A percentile compares a stretch with the other conserved stretches of the same genome.
phyloP scores from a whole-genome alignment of 2,888 invertebrate genomes.

The Allygus modestus region DNA sequence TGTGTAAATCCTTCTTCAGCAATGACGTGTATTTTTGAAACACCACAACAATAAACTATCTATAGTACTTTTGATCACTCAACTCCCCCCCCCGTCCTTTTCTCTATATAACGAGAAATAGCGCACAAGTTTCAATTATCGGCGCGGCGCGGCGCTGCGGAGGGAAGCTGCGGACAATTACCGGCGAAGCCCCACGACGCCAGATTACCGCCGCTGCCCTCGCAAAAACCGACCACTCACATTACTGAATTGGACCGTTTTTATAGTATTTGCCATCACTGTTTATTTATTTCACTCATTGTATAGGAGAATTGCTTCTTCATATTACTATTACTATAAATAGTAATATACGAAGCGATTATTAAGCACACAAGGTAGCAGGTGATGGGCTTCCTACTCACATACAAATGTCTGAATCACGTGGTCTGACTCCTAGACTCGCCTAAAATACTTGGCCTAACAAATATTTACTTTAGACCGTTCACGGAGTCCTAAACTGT shows the following conservation, averaged over 20 bases:
- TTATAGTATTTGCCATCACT: background rate
- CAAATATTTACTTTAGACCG: too few relatives aligned
- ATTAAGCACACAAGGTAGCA: too few relatives aligned
- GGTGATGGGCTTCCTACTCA: too few relatives aligned
- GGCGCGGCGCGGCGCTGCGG: background rate
- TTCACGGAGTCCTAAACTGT: too few relatives aligned
- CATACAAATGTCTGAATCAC: too few relatives aligned
- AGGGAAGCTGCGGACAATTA: constrained; percentile 17
- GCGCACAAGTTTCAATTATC: constrained; percentile 27
- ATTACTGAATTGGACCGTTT: background rate
- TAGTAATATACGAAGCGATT: too few relatives aligned
- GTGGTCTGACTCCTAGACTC: too few relatives aligned
- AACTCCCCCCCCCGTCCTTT: background rate
- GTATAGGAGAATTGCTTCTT: too few relatives aligned
- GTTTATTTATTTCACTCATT: background rate
- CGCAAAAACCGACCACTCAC: background rate
- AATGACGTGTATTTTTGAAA: too few relatives aligned
- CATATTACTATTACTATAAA: too few relatives aligned
- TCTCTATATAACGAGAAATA: constrained; percentile 26
- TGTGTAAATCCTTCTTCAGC: too few relatives aligned
- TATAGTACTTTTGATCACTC: background rate
- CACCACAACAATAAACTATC: background rate
- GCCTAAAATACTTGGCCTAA: too few relatives aligned
- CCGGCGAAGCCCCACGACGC: constrained; percentile 5
- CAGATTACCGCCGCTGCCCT: constrained; percentile 1